Evolutionary conservation across 2,888 invertebrate genomes (phyloP).

Genomic region (Ichneumoninae sp.): DNA sequence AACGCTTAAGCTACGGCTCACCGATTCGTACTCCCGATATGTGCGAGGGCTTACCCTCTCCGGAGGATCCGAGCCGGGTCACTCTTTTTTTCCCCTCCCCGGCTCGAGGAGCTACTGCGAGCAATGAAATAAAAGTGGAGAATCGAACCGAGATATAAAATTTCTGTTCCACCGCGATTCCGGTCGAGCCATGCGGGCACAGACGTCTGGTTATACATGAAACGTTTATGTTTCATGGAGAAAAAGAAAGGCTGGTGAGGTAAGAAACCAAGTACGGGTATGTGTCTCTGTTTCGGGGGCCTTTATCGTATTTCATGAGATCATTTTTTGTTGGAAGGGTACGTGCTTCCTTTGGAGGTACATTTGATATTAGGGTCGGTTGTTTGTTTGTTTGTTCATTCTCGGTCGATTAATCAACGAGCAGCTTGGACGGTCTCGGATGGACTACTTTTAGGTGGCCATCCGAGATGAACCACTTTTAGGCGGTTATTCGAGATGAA

Average conservation of each 20-base stretch:
- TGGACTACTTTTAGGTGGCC: no score
- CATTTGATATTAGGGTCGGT: no score
- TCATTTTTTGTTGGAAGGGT: no score
- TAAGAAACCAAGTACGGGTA: no score
- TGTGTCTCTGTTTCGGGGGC: not conserved
- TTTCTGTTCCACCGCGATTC: constrained; percentile 35
- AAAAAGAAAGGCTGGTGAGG: no score
- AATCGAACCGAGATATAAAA: constrained; percentile 34
- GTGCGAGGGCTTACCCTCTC: not conserved
- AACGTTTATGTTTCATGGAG: not conserved
- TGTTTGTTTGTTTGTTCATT: no score
- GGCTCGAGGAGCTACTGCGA: not conserved
- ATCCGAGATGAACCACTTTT: no score
- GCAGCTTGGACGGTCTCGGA: no score
- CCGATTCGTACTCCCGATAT: constrained; percentile 19
- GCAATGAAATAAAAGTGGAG: constrained; percentile 21
- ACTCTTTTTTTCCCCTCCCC: not conserved
- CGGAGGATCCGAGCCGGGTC: not conserved
- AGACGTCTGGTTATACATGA: constrained; percentile 16
- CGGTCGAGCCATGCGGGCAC: constrained; percentile 36
- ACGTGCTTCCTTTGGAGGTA: no score
- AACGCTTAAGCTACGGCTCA: constrained; percentile 27
- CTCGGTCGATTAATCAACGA: no score
- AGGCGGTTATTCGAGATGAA: no score
- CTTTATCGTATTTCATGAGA: not conserved